Percentiles rank a stretch among this genome's conserved stretches.
phyloP scores from a whole-genome alignment of 2,888 invertebrate genomes.

The Carpatolechia fugitivella region DNA sequence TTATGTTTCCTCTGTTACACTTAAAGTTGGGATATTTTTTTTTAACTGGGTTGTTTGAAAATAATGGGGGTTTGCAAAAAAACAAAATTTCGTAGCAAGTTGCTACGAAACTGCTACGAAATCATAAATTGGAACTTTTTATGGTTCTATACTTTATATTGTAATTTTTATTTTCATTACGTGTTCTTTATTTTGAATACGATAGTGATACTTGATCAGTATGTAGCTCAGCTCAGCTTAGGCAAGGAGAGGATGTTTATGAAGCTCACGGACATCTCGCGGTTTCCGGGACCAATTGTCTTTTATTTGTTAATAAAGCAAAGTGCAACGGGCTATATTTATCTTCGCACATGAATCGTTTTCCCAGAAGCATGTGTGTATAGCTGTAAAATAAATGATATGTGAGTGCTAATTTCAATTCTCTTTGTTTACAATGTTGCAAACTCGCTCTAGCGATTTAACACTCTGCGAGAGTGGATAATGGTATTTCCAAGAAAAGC shows the following conservation, averaged over 20 bases:
- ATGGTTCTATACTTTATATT: not conserved
- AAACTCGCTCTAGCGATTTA: not conserved
- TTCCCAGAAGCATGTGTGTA: constrained; percentile 12
- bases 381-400: not conserved
- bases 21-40: too few species aligned
- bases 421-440: not conserved
- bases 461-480: not conserved
- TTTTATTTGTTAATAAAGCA: constrained; percentile 20
- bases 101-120: constrained; percentile 6
- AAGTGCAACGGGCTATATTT: constrained; percentile 17
- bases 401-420: not conserved
- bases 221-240: constrained; percentile 7
- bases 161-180: not conserved
- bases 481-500: not conserved
- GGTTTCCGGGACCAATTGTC: constrained; percentile 20
- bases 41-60: too few species aligned
- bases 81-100: not conserved
- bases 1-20: too few species aligned
- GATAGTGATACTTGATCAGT: not conserved
- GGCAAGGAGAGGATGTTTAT: constrained; percentile 14
- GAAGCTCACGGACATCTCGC: constrained; percentile 16
- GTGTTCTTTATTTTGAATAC: not conserved
- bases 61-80: too few species aligned
- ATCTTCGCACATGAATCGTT: constrained; percentile 11
- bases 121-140: not conserved